These are phyloP conservation scores for Brenthis daphne DNA, from an alignment of 2,888 invertebrate genomes.

Conservation along the genomic window DNA sequence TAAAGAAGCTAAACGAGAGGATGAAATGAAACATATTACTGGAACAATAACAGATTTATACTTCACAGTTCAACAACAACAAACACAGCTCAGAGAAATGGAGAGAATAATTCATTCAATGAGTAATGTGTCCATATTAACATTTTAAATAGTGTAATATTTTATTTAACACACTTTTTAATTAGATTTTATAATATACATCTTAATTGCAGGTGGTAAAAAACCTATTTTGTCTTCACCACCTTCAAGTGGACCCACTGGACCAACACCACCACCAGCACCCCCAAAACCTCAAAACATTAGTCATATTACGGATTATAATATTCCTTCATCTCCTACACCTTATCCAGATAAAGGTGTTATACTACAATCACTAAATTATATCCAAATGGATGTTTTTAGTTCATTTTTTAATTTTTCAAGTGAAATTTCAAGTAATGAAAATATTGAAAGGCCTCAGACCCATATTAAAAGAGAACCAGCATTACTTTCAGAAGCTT, in stretches of 20 bases:
- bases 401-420: constrained; percentile 63
- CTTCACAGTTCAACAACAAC: constrained; percentile 88
- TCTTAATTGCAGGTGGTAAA: constrained; percentile 54
- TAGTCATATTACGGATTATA: constrained; percentile 41
- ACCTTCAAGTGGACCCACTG: constrained; percentile 34
- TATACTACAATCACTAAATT: constrained; percentile 73
- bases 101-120: constrained; percentile 75
- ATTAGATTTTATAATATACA: background rate
- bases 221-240: constrained; percentile 47
- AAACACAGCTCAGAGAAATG: constrained; percentile 90
- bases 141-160: constrained; percentile 18
- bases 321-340: constrained; percentile 47
- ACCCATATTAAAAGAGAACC: constrained; percentile 53
- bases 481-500: constrained; percentile 64
- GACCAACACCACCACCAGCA: constrained; percentile 41
- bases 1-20: constrained; percentile 86
- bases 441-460: constrained; percentile 47
- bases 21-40: constrained; percentile 85
- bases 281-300: constrained; percentile 42
- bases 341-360: constrained; percentile 75
- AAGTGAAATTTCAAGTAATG: constrained; percentile 42
- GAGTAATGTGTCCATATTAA: constrained; percentile 46
- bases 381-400: constrained; percentile 77
- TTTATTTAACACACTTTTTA: background rate
- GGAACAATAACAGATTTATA: constrained; percentile 87